phyloP scores from a whole-genome alignment of 2,888 invertebrate genomes.

The Arctia plantaginis region DNA sequence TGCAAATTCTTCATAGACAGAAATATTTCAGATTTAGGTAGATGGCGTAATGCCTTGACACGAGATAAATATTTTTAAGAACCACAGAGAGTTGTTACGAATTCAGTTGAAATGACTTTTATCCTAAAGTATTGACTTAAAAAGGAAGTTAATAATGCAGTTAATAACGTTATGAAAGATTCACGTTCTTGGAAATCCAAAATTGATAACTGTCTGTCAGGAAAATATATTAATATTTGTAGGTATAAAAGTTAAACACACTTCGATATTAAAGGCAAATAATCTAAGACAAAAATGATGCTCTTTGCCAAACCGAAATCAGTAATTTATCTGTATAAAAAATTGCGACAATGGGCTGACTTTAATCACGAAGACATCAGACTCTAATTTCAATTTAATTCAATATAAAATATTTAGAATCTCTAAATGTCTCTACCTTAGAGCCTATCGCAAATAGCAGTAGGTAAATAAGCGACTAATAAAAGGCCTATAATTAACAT shows the following conservation, averaged over 20 bases:
- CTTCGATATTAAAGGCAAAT: slow-evolving; percentile 14
- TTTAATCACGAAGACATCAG: slow-evolving; percentile 46
- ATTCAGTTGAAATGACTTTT: neutral
- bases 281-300: slow-evolving; percentile 17
- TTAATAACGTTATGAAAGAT: neutral
- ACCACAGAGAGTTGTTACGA: neutral
- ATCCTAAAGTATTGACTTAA: neutral
- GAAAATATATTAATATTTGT: neutral
- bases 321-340: slow-evolving; percentile 30
- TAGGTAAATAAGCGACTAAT: slow-evolving; percentile 31
- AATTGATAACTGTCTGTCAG: slow-evolving; percentile 6
- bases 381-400: slow-evolving; percentile 46
- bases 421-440: slow-evolving; percentile 36
- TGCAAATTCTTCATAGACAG: neutral
- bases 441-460: slow-evolving; percentile 32
- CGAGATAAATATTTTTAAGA: neutral
- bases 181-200: neutral
- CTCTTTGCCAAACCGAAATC: slow-evolving; percentile 21
- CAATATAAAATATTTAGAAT: slow-evolving; percentile 22
- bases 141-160: neutral
- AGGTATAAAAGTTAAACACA: slow-evolving; percentile 3
- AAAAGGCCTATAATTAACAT: slow-evolving; percentile 35
- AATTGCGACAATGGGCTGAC: slow-evolving; percentile 31
- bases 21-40: neutral
- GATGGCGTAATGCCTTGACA: neutral